These are phyloP conservation scores for Rhyacophila brunnea DNA, from an alignment of 1,140 invertebrate species.

Conservation along the genomic window DNA sequence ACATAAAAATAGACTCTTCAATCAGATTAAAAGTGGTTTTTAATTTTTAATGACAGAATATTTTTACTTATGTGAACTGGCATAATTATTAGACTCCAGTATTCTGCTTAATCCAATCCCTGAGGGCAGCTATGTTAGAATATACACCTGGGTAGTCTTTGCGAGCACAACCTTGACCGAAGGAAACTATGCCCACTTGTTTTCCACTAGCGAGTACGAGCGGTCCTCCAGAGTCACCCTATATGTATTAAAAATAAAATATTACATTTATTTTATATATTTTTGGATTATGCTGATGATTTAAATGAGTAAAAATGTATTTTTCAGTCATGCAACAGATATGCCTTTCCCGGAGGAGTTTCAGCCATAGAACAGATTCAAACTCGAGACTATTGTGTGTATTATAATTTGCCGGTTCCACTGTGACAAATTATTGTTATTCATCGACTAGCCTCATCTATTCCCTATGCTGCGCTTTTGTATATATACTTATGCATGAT, in stretches of 20 bases:
- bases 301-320: background rate
- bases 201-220: slow-evolving; percentile 31
- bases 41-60: too few species aligned
- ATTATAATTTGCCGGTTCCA: too few species aligned
- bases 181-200: slow-evolving; percentile 56
- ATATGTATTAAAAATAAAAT: slow-evolving; percentile 18
- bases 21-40: too few species aligned
- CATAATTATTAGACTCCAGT: slow-evolving; percentile 1
- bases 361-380: too few species aligned
- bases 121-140: slow-evolving; percentile 37
- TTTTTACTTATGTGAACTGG: too few species aligned
- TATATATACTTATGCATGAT: too few species aligned
- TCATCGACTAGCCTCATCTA: too few species aligned
- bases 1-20: too few species aligned
- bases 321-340: too few species aligned
- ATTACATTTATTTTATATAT: background rate
- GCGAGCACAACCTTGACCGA: slow-evolving; percentile 42
- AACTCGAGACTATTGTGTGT: background rate
- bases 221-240: slow-evolving; percentile 40
- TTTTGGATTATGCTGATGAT: background rate
- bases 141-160: slow-evolving; percentile 52
- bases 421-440: too few species aligned
- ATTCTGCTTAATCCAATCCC: background rate
- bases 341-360: too few species aligned
- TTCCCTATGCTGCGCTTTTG: too few species aligned